These are phyloP conservation scores for Epinephelus lanceolatus DNA, from an alignment of 2,113 vertebrate genomes.

Conservation along the genomic window DNA sequence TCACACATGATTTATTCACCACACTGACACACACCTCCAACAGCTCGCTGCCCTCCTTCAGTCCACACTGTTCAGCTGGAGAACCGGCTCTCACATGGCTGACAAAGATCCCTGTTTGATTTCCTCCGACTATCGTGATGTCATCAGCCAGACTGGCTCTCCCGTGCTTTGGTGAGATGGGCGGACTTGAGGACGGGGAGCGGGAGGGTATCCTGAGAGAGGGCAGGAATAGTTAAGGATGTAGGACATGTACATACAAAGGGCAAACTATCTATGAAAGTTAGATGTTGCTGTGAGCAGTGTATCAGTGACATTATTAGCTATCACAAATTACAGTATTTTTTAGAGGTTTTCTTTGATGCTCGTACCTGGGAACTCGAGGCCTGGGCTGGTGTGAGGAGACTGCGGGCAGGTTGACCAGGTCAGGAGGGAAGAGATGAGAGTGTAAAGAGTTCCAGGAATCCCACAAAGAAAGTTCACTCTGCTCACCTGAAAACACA, in stretches of 20 bases:
- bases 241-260: background rate
- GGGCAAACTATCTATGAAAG: background rate
- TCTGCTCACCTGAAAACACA: constrained; percentile 71
- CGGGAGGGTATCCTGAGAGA: constrained; percentile 51
- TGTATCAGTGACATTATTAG: background rate
- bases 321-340: no score
- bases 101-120: constrained; percentile 88
- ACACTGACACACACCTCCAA: constrained; percentile 84
- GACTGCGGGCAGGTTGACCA: constrained; percentile 67
- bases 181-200: constrained; percentile 61
- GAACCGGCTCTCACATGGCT: constrained; percentile 89
- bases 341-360: background rate
- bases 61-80: constrained; percentile 83
- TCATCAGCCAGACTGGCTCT: constrained; percentile 82
- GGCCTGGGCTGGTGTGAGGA: constrained; percentile 25
- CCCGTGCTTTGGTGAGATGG: constrained; percentile 52
- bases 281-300: background rate
- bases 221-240: background rate
- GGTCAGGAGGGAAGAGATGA: constrained; percentile 79
- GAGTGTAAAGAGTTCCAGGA: constrained; percentile 80
- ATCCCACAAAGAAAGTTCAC: constrained; percentile 71
- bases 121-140: constrained; percentile 88
- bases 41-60: constrained; percentile 87
- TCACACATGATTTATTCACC: constrained; percentile 13
- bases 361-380: constrained; percentile 59